Evolutionary conservation across 2,797 vertebrate genomes (phyloP), one percentile per base, ranked within the genome.

Genomic region (Anniella stebbinsi): DNA sequence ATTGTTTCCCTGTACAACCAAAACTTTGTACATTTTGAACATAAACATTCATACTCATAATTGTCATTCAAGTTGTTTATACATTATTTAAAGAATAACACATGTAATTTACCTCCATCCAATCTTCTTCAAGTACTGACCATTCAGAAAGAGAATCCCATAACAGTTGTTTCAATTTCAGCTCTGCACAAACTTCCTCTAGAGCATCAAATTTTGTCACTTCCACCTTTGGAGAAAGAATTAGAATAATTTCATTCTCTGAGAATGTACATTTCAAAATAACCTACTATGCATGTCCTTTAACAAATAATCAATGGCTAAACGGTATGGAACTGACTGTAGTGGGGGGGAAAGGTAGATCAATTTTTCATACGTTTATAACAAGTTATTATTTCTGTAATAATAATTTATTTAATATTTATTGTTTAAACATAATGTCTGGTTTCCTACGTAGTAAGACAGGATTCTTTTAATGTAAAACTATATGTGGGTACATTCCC

Each of bases 81-180:
- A 89, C 30, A 76, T 73, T 57, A 75, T 36, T 72, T 70, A 54
- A 60, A 51, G 93, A 84, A 75, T 38, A 48, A 13, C 76, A n/a
- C 4, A 5, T 38, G 45, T 80, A 21, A 76, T 76, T 89, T 92
- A 98, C 98, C 98, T 98, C 92, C 87, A 93, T 96, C 98, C 98
- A 98, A 8, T 93, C 96, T 9, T 93, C 89, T 45, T 98, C 97
- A 69, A 98, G 94, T 77, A 94, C 87, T 21, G 98, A 97, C 98
- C 98, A 98, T 84, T 98, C 97, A 84, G 97, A 96, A 41, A 98
- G 75, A 88, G 97, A 98, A 92, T 98, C 96, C 98, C 98, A 98
- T 36, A 99, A 96, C 86, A 98, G 95, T 33, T 97, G 95, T 78
- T 98, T 98, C 80, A 98, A 97, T 90, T 96, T 98, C 88, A 98